These are phyloP conservation scores for Dysmachus trigonus DNA, from an alignment of 2,888 invertebrate species.

Conservation along the genomic window DNA sequence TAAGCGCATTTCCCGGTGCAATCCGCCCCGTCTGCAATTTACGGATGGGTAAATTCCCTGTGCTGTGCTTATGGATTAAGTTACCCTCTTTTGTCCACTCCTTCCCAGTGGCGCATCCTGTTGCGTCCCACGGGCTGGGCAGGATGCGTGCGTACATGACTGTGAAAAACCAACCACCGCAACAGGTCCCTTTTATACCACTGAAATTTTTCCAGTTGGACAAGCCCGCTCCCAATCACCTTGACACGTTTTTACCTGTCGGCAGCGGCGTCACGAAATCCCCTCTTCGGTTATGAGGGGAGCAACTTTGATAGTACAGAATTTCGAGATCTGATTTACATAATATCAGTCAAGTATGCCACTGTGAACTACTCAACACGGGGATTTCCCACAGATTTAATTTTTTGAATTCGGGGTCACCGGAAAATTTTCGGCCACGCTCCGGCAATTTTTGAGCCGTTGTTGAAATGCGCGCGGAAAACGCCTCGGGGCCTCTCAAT, in stretches of 20 bases:
- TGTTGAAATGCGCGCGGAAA: neutral
- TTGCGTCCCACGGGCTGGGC: neutral
- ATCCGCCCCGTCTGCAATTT: neutral
- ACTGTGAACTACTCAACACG: neutral
- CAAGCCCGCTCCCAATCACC: neutral
- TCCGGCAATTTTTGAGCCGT: conserved; percentile 1
- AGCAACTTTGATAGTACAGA: neutral
- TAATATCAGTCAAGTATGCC: neutral
- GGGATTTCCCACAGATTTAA: conserved; percentile 27
- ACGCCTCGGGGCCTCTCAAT: neutral
- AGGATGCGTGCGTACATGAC: conserved; percentile 8
- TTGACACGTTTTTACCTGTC: neutral
- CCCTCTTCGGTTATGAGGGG: neutral
- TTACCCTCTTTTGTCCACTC: neutral
- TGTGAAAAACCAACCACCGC: conserved; percentile 22
- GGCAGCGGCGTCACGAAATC: neutral
- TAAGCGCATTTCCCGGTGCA: neutral
- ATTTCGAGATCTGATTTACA: neutral
- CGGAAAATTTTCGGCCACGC: conserved; percentile 30
- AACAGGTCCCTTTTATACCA: conserved; percentile 13
- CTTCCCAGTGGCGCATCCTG: conserved; percentile 3
- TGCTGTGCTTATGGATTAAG: conserved; percentile 13
- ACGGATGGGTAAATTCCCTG: conserved; percentile 13
- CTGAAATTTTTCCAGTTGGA: conserved; percentile 24
- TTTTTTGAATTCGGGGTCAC: neutral